phyloP scores from a whole-genome alignment of 30 jellyfish, hydroid and myxozoan genomes.

The Chironex yamaguchii region DNA sequence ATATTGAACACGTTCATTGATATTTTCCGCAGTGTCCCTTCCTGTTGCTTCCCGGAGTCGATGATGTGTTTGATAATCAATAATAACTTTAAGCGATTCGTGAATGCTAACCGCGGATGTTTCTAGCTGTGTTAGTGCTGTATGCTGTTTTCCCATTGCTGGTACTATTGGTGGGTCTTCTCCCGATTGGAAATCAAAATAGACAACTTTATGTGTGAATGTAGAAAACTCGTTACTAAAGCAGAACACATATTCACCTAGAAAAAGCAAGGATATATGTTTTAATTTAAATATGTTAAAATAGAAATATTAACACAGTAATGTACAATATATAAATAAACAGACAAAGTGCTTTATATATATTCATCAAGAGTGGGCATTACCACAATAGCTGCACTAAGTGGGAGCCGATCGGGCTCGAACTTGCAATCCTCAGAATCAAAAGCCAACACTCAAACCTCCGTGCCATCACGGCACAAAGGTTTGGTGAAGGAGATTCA shows the following conservation, averaged over 20 bases:
- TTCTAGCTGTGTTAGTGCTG: slow-evolving; percentile 90
- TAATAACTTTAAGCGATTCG: slow-evolving; percentile 91
- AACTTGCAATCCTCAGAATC: no score
- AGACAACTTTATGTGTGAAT: slow-evolving; percentile 89
- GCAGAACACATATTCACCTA: slow-evolving; percentile 96
- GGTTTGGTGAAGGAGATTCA: no score
- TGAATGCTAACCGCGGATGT: slow-evolving; percentile 92
- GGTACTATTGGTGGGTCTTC: slow-evolving; percentile 80
- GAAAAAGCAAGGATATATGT: background rate
- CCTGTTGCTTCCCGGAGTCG: slow-evolving; percentile 95
- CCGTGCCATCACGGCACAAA: no score
- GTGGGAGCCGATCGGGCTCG: no score
- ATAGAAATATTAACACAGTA: background rate
- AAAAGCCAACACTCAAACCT: no score
- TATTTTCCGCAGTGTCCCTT: slow-evolving; percentile 88
- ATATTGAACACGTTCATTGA: slow-evolving; percentile 93
- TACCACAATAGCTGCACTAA: no score
- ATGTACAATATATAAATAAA: background rate
- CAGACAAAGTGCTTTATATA: no score
- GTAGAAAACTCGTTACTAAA: slow-evolving; percentile 96
- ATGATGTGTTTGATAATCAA: slow-evolving; percentile 96
- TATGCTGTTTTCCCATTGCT: slow-evolving; percentile 80
- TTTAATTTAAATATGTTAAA: no score
- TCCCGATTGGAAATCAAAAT: slow-evolving; percentile 94
- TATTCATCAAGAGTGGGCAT: no score